Evolutionary conservation across 2,888 invertebrate species (phyloP), one percentile per base, ranked within the genome.

Genomic region (Byasa hedistus): DNA sequence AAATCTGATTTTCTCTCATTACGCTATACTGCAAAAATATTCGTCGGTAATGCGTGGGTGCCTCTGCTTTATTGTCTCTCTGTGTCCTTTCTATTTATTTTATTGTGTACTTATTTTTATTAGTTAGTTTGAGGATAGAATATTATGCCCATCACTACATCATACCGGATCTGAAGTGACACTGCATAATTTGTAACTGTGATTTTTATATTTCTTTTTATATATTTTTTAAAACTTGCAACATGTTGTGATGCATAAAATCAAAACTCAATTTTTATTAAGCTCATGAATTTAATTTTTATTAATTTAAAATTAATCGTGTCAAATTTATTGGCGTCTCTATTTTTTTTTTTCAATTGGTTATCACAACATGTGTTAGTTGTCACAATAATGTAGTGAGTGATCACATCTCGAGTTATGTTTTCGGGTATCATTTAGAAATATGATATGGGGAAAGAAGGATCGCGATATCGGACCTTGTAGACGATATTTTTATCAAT

Each of bases 131-230:
- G 84, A 83, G 75, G 80, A 78, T 80, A 76, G 75, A 82, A 86
- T 82, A 76, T 78, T 78, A 77, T 79, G 79, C 84, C 82, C 83
- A 84, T 85, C 80, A 79, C 79, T 83, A 80, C 87, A 87, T 87
- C 86, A 83, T 81, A 84, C 85, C 83, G 83, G 83, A 86, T 87
- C 86, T 87, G 86, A 89, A 86, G 88, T 87, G 88, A 89, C 89
- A 85, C 89, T 86, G 91, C 91, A 91, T 91, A 91, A 91, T 91
- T 89, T 89, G 79, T 84, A 91, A 89, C 91, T 91, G 91, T 91
- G 91, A 91, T 91, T 90, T 90, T 91, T 91, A 87, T 89, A 87
- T 86, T 86, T 86, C 80, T 84, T 84, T 85, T 83, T 85, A 84
- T 87, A 90, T 86, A 84, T 84, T 76, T 83, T 39, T 89, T 89